Conservation (phyloP, 2,888 invertebrate species). For the Acronicta alni region DNA sequence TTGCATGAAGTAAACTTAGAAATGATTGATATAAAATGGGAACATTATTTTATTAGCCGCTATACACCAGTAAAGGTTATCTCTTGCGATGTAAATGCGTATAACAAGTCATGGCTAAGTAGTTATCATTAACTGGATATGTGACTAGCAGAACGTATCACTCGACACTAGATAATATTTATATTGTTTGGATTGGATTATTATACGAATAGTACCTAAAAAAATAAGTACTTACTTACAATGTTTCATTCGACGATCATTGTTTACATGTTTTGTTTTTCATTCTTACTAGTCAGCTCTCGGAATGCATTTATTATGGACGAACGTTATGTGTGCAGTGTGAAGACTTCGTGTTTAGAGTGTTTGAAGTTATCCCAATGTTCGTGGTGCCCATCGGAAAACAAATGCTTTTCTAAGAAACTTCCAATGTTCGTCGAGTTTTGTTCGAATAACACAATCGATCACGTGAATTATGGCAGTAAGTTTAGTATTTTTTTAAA, state of each 20-base stretch:
- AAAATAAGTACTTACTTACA: constrained; percentile 14
- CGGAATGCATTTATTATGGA: constrained; percentile 65
- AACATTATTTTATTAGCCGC: constrained; percentile 62
- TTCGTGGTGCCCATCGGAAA: constrained; percentile 78
- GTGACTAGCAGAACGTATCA: constrained; percentile 7
- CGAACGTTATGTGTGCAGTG: constrained; percentile 75
- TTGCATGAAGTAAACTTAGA: constrained; percentile 3
- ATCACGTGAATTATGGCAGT: constrained; percentile 72
- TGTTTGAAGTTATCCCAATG: constrained; percentile 79
- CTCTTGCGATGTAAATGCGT: constrained; percentile 69
- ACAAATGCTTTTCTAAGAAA: constrained; percentile 75
- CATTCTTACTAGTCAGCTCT: constrained; percentile 49
- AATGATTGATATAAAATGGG: constrained; percentile 45
- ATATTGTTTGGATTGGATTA: constrained; percentile 8
- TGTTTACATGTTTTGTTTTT: constrained; percentile 50
- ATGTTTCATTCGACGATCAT: constrained; percentile 49
- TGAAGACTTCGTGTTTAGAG: constrained; percentile 77
- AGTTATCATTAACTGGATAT: constrained; percentile 59
- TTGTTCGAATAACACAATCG: constrained; percentile 71
- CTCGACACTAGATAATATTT: constrained; percentile 7
- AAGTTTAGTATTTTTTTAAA: constrained; percentile 51
- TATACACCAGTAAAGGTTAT: constrained; percentile 77
- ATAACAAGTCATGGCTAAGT: constrained; percentile 73
- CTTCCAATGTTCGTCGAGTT: constrained; percentile 59
- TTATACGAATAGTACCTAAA: constrained; percentile 6